Conservation (phyloP, 2,888 invertebrate genomes). For the Cordilura impudica region DNA sequence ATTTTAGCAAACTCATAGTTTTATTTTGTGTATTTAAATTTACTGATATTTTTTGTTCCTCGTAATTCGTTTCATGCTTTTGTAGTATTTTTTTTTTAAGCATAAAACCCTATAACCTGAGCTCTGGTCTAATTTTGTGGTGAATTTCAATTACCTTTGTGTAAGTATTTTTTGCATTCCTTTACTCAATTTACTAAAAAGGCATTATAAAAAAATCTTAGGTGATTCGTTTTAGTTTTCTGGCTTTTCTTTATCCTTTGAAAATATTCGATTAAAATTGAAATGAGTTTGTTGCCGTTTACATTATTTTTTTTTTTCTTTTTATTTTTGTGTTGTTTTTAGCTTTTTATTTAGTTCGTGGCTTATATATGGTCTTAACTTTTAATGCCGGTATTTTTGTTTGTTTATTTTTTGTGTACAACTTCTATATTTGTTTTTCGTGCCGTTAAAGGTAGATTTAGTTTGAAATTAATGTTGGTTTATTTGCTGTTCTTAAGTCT, state of each 20-base stretch:
- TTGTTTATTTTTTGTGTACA: slow-evolving; percentile 2
- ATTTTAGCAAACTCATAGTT: too few species aligned
- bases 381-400: slow-evolving; percentile 10
- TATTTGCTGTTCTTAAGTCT: neutral
- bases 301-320: neutral
- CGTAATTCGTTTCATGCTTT: neutral
- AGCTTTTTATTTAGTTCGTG: slow-evolving; percentile 11
- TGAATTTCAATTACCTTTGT: slow-evolving; percentile 47
- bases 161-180: slow-evolving; percentile 38
- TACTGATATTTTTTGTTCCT: too few species aligned
- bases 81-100: neutral
- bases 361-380: slow-evolving; percentile 33
- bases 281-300: slow-evolving; percentile 10
- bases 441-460: slow-evolving; percentile 61
- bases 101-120: slow-evolving; percentile 29
- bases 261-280: slow-evolving; percentile 47
- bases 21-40: too few species aligned
- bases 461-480: slow-evolving; percentile 62
- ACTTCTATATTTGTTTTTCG: slow-evolving; percentile 46
- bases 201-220: neutral
- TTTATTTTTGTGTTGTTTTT: neutral
- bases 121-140: slow-evolving; percentile 49
- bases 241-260: slow-evolving; percentile 2
- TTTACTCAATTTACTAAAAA: slow-evolving; percentile 36
- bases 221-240: neutral